Evolutionary conservation across 2,888 invertebrate genomes (phyloP).

Genomic region (Cheilosia grossa): DNA sequence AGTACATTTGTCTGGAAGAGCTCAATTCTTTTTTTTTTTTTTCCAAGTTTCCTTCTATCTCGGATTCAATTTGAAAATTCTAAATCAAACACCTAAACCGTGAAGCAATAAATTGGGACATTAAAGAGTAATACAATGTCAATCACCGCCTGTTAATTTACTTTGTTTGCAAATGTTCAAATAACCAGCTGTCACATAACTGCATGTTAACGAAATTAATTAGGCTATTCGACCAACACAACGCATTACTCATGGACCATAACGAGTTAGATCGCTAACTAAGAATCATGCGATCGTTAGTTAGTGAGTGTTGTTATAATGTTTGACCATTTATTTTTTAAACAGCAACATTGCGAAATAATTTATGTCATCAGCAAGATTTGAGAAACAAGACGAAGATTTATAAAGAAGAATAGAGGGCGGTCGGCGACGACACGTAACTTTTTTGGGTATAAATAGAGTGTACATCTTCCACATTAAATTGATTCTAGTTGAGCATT

Average conservation of each 20-base stretch:
- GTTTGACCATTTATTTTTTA: not conserved
- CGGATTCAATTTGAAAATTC: not conserved
- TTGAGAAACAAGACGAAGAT: too few species aligned
- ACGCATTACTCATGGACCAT: not conserved
- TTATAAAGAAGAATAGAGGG: not conserved
- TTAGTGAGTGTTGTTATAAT: too few species aligned
- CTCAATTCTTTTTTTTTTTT: too few species aligned
- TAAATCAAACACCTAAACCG: not conserved
- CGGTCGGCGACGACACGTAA: not conserved
- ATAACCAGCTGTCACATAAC: not conserved
- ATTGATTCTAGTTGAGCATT: conserved; percentile 17
- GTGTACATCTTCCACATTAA: conserved; percentile 11
- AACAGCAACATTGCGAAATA: not conserved
- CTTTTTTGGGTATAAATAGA: conserved; percentile 35
- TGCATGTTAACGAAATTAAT: not conserved
- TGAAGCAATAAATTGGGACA: too few species aligned
- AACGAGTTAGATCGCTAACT: not conserved
- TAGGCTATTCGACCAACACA: not conserved
- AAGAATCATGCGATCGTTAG: too few species aligned
- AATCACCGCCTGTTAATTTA: not conserved
- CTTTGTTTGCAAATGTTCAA: not conserved
- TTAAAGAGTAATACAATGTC: not conserved
- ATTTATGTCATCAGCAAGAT: not conserved
- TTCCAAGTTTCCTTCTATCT: too few species aligned
- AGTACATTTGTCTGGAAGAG: too few species aligned